Percentiles rank a stretch among this genome's conserved stretches.
phyloP scores from a whole-genome alignment of 2,888 invertebrate species.

The Parelbella ahira region DNA sequence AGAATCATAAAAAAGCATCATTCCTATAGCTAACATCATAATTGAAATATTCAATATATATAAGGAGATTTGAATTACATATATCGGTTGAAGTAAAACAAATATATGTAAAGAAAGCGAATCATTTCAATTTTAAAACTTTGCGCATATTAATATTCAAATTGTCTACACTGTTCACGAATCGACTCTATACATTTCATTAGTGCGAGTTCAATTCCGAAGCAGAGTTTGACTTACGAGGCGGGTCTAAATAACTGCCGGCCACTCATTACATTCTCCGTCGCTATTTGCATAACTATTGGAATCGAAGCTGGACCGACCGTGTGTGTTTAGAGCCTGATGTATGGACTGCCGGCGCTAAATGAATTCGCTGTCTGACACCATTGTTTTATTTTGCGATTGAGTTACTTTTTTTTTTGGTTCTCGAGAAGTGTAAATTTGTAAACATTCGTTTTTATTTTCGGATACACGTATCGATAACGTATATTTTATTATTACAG shows the following conservation, averaged over 20 bases:
- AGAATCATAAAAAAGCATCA: no score
- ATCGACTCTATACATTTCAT: constrained; percentile 38
- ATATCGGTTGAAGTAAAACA: no score
- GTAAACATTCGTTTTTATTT: constrained; percentile 18
- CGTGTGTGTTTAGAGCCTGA: constrained; percentile 75
- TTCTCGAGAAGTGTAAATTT: constrained; percentile 18
- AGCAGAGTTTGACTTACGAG: constrained; percentile 75
- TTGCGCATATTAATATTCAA: no score
- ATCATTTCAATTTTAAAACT: no score
- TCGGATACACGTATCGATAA: no score
- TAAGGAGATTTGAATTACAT: no score
- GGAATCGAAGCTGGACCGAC: constrained; percentile 63
- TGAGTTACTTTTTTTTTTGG: constrained; percentile 29
- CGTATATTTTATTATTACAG: no score
- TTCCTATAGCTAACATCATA: no score
- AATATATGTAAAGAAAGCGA: no score
- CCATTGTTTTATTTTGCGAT: constrained; percentile 44
- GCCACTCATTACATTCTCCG: constrained; percentile 74
- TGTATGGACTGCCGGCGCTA: constrained; percentile 63
- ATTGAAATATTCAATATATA: no score
- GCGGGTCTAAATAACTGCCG: constrained; percentile 75
- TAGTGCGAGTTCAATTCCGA: constrained; percentile 54
- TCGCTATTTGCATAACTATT: constrained; percentile 80
- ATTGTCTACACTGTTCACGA: no score
- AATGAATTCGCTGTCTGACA: constrained; percentile 54